These are phyloP conservation scores for Turdus rufiventris DNA, from an alignment of 2,113 vertebrate genomes.

Conservation along the genomic window DNA sequence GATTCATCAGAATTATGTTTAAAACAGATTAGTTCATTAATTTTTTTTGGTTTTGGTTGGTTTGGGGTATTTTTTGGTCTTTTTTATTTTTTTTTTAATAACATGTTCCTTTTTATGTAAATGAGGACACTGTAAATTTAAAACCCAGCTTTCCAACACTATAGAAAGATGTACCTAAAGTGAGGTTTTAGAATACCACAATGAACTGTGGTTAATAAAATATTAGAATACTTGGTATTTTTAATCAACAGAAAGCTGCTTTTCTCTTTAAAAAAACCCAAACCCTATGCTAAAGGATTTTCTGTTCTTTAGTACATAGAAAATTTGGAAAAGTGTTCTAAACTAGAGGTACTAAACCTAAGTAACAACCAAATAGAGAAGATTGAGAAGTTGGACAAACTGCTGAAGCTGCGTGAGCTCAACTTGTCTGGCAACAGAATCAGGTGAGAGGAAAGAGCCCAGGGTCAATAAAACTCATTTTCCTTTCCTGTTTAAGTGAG, in stretches of 20 bases:
- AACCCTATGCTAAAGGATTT: neutral
- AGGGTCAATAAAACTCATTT: neutral
- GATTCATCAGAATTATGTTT: neutral
- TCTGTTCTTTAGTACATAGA: constrained; percentile 80
- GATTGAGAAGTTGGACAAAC: constrained; percentile 83
- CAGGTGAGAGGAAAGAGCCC: constrained; percentile 59
- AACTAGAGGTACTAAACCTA: constrained; percentile 80
- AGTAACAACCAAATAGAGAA: constrained; percentile 82
- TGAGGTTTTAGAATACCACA: neutral
- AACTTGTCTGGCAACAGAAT: constrained; percentile 83
- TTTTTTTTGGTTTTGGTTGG: neutral
- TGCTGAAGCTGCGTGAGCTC: constrained; percentile 78
- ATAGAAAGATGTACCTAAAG: neutral
- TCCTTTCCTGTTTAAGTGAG: neutral
- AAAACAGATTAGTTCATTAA: neutral
- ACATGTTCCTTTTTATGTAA: neutral
- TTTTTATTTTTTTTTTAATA: neutral
- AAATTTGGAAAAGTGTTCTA: constrained; percentile 82
- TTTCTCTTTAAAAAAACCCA: neutral
- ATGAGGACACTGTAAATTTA: neutral
- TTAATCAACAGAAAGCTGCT: neutral
- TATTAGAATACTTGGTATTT: neutral
- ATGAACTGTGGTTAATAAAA: neutral
- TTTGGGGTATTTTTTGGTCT: rapidly evolving
- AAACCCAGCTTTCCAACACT: neutral